Conservation (phyloP, 2,113 vertebrate species). For the Apteryx mantelli region DNA sequence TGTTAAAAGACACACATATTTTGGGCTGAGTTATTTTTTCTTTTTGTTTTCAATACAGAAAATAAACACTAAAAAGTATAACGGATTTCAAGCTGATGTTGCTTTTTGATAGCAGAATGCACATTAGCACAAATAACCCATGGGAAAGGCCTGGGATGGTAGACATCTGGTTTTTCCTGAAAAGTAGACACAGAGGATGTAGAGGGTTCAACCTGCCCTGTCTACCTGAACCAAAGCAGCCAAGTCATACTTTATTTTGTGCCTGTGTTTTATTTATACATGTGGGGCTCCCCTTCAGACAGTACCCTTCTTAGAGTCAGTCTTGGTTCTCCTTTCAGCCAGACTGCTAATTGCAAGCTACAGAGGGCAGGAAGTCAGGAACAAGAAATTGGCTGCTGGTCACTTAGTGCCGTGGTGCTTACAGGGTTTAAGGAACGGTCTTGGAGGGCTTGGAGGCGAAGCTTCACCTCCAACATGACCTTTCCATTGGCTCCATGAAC, state of each 20-base stretch:
- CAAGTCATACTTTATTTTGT: background rate
- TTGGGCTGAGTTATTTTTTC: background rate
- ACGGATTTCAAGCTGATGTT: background rate
- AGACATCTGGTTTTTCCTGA: background rate
- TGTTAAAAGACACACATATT: background rate
- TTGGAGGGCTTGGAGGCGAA: background rate
- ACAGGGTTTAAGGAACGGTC: background rate
- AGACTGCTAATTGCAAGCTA: background rate
- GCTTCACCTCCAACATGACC: background rate
- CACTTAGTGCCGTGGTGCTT: background rate
- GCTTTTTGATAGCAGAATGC: accelerated
- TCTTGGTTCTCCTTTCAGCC: background rate
- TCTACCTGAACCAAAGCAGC: background rate
- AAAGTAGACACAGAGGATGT: background rate
- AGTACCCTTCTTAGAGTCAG: background rate
- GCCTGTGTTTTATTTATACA: background rate
- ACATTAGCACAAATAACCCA: background rate
- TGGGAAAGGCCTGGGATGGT: background rate
- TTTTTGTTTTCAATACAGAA: background rate
- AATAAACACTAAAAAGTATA: background rate
- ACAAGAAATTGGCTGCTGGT: background rate
- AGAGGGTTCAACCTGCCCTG: background rate
- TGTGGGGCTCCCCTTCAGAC: background rate
- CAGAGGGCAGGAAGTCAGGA: background rate
- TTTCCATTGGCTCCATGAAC: background rate